Base-by-base conservation (phyloP, 2,797 vertebrate genomes). In the Sebastes matsubarae region DNA sequence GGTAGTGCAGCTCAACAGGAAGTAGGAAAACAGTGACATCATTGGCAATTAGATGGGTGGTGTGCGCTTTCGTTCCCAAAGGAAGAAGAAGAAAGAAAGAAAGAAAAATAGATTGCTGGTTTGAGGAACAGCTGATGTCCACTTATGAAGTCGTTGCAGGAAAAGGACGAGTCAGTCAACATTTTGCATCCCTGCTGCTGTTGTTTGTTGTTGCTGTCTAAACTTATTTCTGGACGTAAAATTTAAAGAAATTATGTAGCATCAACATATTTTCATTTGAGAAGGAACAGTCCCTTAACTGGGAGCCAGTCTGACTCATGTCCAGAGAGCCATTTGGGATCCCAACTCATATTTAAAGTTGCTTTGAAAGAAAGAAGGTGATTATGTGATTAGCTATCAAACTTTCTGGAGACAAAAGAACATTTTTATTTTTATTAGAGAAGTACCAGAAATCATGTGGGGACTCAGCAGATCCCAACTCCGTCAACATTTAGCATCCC, bases 21-120 rank as follows among this genome's bases (percentile, higher is more conserved):
- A 52, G 58, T 34, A 24, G 42, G 38, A n/a, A 63, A 55, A 54
- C 58, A 18, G 50, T 86, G 87, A 81, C 72, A 80, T 90, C 89
- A 84, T 30, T 29, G 24, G 60, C 46, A 14, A 79, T 81, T 72
- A 75, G 29, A 42, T 27, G 72, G 57, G 52, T 18, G 81, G 63
- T 59, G 54, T 20, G 20, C 12, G 14, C 32, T 46, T 57, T 61
- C 4, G 3, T 69, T 66, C 20, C 12, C 36, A 63, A 30, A 61
- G 54, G 61, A 67, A 58, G 67, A 50, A 6, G 55, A 57, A 57
- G 24, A 42, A 64, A 30, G 27, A 50, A 57, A 57, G 24, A 42
- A 64, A 30, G 27, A 50, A 24, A 11, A 7, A 54, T 2, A 24
- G 59, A 22, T 12, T 11, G 18, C 22, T 57, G 46, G 20, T 52